Percentiles rank a stretch among this genome's conserved stretches.
phyloP scores from a whole-genome alignment of 2,113 vertebrate genomes.

The Cynopterus brachyotis region DNA sequence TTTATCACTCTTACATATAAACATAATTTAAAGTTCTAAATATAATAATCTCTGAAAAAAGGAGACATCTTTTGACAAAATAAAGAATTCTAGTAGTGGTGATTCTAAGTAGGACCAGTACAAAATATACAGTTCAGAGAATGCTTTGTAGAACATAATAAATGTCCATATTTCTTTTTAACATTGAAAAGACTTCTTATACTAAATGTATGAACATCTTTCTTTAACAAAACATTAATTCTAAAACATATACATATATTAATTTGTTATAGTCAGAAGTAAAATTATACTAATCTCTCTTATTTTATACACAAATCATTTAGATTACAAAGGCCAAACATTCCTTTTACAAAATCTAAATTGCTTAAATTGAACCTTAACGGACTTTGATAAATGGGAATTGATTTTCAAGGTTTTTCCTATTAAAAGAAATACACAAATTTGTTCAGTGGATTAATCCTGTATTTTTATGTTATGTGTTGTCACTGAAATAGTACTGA shows the following conservation, averaged over 20 bases:
- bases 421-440: not conserved
- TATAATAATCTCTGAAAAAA: not conserved
- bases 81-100: not conserved
- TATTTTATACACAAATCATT: not conserved
- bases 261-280: not conserved
- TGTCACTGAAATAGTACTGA: not conserved
- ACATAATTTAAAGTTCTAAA: not conserved
- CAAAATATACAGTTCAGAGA: not conserved
- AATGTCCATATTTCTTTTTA: not conserved
- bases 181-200: not conserved
- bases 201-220: not conserved
- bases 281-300: not conserved
- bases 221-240: not conserved
- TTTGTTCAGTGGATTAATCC: not conserved
- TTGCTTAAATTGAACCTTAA: constrained; percentile 5
- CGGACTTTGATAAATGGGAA: not conserved
- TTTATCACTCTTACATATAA: not conserved
- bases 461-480: not conserved
- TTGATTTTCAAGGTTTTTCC: not conserved
- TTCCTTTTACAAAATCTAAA: not conserved
- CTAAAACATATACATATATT: not conserved
- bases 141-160: not conserved
- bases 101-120: not conserved
- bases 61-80: not conserved
- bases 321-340: not conserved